These are phyloP conservation scores for Epizoanthus ramosus DNA, from an alignment of 92 coral and sea anemone species.

Conservation along the genomic window DNA sequence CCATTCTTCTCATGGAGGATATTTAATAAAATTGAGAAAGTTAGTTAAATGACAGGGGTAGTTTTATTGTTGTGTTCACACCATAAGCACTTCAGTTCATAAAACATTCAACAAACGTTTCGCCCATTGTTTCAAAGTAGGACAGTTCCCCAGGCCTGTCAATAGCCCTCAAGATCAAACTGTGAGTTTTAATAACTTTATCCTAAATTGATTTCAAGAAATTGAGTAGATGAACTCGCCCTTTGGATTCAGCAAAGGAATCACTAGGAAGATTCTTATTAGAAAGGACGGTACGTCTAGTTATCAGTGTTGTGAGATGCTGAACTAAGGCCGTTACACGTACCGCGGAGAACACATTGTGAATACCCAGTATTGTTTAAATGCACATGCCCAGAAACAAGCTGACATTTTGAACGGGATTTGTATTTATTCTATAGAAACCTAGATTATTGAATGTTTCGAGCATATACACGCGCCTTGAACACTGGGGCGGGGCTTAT, in stretches of 20 bases:
- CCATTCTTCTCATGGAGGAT: neutral
- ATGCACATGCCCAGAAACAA: conserved; percentile 22
- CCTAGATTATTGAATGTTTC: neutral
- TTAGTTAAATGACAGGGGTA: conserved; percentile 11
- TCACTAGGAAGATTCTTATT: too few relatives aligned
- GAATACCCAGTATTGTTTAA: conserved; percentile 20
- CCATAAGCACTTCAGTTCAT: conserved; percentile 22
- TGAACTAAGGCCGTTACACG: conserved; percentile 1
- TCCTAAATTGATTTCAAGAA: neutral
- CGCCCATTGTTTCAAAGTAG: conserved; percentile 4
- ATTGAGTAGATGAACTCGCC: neutral
- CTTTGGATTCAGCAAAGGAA: neutral
- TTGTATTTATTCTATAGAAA: conserved; percentile 1
- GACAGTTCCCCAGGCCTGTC: conserved; percentile 44
- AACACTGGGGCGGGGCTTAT: conserved; percentile 12
- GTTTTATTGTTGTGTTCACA: conserved; percentile 30
- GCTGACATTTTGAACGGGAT: conserved; percentile 7
- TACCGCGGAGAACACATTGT: conserved; percentile 13
- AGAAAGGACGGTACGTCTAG: too few relatives aligned
- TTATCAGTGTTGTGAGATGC: conserved; percentile 5
- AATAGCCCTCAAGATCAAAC: conserved; percentile 10
- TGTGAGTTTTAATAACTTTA: neutral
- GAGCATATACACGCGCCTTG: neutral
- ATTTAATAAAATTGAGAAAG: conserved; percentile 33
- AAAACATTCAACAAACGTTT: conserved; percentile 22